phyloP scores from a whole-genome alignment of 2,113 vertebrate genomes.

The Gopherus flavomarginatus region DNA sequence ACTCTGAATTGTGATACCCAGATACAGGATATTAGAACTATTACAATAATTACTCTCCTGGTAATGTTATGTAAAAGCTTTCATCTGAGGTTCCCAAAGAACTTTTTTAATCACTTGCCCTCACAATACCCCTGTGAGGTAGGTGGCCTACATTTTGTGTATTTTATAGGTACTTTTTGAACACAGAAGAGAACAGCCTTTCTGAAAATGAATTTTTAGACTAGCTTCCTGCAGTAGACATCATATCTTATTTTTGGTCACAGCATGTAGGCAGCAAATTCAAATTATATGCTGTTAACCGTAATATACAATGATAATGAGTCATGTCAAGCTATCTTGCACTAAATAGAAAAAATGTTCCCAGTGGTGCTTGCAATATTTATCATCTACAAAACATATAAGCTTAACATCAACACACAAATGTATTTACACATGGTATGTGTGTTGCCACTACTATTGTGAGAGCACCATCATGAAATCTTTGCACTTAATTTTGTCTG shows the following conservation, averaged over 20 bases:
- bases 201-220: not conserved
- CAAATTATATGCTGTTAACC: not conserved
- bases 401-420: not conserved
- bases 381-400: not conserved
- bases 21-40: too few species aligned
- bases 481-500: not conserved
- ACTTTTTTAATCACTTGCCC: not conserved
- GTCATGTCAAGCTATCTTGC: not conserved
- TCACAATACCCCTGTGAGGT: not conserved
- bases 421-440: not conserved
- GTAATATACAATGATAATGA: not conserved
- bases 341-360: not conserved
- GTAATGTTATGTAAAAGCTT: not conserved
- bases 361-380: not conserved
- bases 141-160: not conserved
- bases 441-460: not conserved
- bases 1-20: too few species aligned
- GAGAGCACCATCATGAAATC: not conserved
- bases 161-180: not conserved
- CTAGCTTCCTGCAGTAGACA: not conserved
- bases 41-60: too few species aligned
- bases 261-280: not conserved
- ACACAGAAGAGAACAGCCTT: not conserved
- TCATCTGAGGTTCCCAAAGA: not conserved
- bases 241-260: not conserved